phyloP scores from a whole-genome alignment of 1,140 invertebrate species.

The Dryas iulia region DNA sequence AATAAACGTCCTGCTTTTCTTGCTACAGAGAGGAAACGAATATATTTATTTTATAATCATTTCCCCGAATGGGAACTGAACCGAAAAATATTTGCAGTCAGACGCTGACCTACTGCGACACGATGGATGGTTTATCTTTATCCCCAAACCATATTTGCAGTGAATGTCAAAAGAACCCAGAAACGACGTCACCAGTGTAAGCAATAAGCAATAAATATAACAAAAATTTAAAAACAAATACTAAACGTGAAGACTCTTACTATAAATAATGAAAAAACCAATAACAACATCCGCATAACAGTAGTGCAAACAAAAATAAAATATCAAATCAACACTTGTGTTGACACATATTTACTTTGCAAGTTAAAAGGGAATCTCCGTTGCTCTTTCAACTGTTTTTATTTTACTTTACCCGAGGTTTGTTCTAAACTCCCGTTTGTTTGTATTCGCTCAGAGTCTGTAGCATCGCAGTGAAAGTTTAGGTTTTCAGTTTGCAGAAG shows the following conservation, averaged over 20 bases:
- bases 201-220: too few relatives aligned
- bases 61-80: too few relatives aligned
- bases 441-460: slow-evolving; percentile 8
- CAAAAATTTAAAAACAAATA: background rate
- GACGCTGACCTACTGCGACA: too few relatives aligned
- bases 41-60: too few relatives aligned
- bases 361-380: slow-evolving; percentile 9
- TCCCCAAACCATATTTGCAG: too few relatives aligned
- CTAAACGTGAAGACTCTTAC: too few relatives aligned
- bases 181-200: too few relatives aligned
- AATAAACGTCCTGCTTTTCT: too few relatives aligned
- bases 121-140: too few relatives aligned
- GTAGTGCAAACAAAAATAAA: slow-evolving; percentile 3
- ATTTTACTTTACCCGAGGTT: slow-evolving; percentile 11
- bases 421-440: slow-evolving; percentile 16
- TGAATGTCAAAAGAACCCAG: too few relatives aligned
- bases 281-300: background rate
- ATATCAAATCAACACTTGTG: slow-evolving; percentile 10
- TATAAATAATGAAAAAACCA: background rate
- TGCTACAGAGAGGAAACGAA: too few relatives aligned
- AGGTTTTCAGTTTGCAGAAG: slow-evolving; percentile 11
- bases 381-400: slow-evolving; percentile 6
- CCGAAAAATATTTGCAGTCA: too few relatives aligned
- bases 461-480: slow-evolving; percentile 10
- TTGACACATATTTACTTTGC: slow-evolving; percentile 2